Conservation (phyloP, 30 jellyfish, hydroid and myxozoan species). For the Cassiopea andromeda region DNA sequence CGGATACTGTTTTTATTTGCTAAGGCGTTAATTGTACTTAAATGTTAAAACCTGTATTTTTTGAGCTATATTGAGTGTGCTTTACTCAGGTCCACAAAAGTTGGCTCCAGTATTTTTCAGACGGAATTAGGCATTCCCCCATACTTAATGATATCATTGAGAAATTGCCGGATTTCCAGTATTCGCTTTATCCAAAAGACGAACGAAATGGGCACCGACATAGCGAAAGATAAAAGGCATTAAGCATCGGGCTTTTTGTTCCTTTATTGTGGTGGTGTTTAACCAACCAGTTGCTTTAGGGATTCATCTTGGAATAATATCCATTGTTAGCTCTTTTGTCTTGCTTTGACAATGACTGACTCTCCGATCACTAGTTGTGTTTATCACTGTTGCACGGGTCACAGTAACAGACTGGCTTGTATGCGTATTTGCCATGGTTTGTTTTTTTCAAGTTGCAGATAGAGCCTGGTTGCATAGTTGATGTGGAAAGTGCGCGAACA, state of each 20-base stretch:
- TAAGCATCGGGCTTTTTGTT: slow-evolving; percentile 36
- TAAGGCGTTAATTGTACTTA: neutral
- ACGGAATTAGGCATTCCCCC: slow-evolving; percentile 13
- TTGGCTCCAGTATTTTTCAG: neutral
- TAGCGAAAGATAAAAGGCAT: slow-evolving; percentile 9
- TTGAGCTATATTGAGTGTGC: neutral
- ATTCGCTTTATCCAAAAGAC: slow-evolving; percentile 2
- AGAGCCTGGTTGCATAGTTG: neutral
- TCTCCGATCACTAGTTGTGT: slow-evolving; percentile 17
- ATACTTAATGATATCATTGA: neutral
- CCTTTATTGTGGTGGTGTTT: slow-evolving; percentile 34
- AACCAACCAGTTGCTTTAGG: slow-evolving; percentile 24
- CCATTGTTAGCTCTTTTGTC: slow-evolving; percentile 19
- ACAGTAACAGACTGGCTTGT: neutral
- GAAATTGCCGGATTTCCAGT: slow-evolving; percentile 45
- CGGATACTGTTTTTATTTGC: slow-evolving; percentile 1
- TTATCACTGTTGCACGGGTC: slow-evolving; percentile 14
- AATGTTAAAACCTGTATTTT: neutral
- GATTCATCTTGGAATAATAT: slow-evolving; percentile 25
- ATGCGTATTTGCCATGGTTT: neutral
- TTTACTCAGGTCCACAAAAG: neutral
- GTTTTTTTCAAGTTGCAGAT: neutral
- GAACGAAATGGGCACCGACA: slow-evolving; percentile 14
- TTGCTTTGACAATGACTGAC: slow-evolving; percentile 3
- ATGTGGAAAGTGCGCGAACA: neutral